Evolutionary conservation across 2,797 vertebrate genomes (phyloP).

Genomic region (Petrocephalus schoutedeni): DNA sequence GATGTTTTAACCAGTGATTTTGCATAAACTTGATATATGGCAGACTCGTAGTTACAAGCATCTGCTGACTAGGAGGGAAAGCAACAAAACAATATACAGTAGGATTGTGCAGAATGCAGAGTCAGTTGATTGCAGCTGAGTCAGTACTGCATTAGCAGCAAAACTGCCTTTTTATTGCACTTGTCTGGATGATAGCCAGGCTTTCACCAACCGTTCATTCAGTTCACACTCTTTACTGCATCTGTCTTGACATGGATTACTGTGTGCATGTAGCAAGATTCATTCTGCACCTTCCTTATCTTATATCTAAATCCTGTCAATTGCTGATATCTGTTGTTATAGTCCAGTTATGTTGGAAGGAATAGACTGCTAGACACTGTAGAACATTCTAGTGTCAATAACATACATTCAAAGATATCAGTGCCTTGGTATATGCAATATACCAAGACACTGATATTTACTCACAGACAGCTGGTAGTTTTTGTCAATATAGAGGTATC

Average conservation of each 20-base stretch:
- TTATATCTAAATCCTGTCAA: constrained; percentile 40
- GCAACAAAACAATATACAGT: constrained; percentile 17
- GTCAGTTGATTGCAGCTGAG: constrained; percentile 27
- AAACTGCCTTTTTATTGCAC: constrained; percentile 19
- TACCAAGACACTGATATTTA: constrained; percentile 19
- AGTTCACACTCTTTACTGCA: constrained; percentile 20
- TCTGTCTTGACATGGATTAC: constrained; percentile 40
- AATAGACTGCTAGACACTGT: constrained; percentile 38
- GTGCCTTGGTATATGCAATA: background rate
- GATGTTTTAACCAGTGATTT: constrained; percentile 42
- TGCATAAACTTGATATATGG: constrained; percentile 34
- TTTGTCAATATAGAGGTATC: constrained; percentile 4
- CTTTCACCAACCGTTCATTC: constrained; percentile 27
- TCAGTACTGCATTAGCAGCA: constrained; percentile 28
- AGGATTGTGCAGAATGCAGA: constrained; percentile 7
- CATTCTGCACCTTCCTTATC: constrained; percentile 31
- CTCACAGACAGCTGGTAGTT: background rate
- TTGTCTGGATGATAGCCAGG: constrained; percentile 24
- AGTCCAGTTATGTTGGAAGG: constrained; percentile 43
- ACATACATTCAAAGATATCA: constrained; percentile 9
- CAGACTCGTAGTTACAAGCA: constrained; percentile 37
- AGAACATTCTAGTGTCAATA: constrained; percentile 24
- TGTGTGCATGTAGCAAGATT: constrained; percentile 46
- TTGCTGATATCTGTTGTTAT: constrained; percentile 33
- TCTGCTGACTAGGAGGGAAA: constrained; percentile 36